Conservation (phyloP, 2,888 invertebrate genomes). For the Folsomia candida region DNA sequence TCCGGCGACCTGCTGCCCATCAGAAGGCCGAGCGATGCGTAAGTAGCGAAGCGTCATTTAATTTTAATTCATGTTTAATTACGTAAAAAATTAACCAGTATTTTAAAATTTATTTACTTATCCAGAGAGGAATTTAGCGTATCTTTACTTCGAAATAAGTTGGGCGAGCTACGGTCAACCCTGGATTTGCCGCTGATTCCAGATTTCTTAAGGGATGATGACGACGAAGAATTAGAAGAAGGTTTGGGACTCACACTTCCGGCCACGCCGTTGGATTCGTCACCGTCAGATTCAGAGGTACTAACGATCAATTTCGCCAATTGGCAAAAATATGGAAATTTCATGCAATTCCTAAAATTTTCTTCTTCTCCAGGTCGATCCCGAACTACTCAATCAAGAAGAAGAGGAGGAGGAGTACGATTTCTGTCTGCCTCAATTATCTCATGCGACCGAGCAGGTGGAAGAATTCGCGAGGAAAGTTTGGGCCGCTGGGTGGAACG, state of each 20-base stretch:
- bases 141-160: slow-evolving; percentile 31
- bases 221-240: slow-evolving; percentile 44
- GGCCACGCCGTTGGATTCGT: slow-evolving; percentile 47
- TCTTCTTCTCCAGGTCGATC: slow-evolving; percentile 49
- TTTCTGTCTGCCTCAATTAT: slow-evolving; percentile 49
- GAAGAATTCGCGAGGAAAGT: slow-evolving; percentile 90
- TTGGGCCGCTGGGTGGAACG: slow-evolving; percentile 91
- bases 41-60: slow-evolving; percentile 1
- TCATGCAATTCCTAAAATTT: not conserved
- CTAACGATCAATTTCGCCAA: too few relatives aligned
- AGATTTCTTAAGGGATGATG: slow-evolving; percentile 38
- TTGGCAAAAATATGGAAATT: not conserved
- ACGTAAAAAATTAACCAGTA: too few relatives aligned
- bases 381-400: slow-evolving; percentile 49
- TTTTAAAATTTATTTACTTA: too few relatives aligned
- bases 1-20: not conserved
- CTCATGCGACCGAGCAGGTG: slow-evolving; percentile 84
- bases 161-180: slow-evolving; percentile 39
- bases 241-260: slow-evolving; percentile 49
- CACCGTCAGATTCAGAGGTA: slow-evolving; percentile 47
- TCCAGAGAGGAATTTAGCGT: slow-evolving; percentile 37
- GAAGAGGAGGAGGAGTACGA: slow-evolving; percentile 58
- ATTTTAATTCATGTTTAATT: not conserved
- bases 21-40: not conserved
- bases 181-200: slow-evolving; percentile 41